phyloP scores from a whole-genome alignment of 2,888 invertebrate species.

The Trypoxylon attenuatum region DNA sequence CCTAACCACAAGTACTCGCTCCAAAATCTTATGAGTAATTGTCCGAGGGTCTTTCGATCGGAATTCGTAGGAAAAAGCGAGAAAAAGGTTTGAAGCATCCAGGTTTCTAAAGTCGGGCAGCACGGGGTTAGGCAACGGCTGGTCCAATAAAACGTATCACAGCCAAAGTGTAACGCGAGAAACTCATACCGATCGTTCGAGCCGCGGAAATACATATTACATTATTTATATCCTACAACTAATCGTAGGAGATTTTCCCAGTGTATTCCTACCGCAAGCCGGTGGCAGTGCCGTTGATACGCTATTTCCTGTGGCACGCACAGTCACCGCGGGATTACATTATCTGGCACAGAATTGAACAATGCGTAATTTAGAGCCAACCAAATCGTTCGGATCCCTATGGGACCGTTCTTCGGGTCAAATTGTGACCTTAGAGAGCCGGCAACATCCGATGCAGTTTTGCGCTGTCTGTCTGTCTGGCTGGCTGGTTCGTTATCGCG shows the following conservation, averaged over 20 bases:
- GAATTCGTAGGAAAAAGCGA: conserved; percentile 10
- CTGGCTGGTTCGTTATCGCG: conserved; percentile 25
- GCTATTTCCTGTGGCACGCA: conserved; percentile 40
- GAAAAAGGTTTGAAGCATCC: conserved; percentile 24
- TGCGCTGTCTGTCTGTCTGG: too few species aligned
- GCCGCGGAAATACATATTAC: too few species aligned
- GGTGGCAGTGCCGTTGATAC: conserved; percentile 11
- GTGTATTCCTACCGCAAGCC: background rate
- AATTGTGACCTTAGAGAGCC: background rate
- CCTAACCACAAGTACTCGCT: conserved; percentile 50
- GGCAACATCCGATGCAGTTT: too few species aligned
- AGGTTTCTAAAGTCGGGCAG: conserved; percentile 1
- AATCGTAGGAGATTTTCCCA: background rate
- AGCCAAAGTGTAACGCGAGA: conserved; percentile 33
- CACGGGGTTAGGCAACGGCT: conserved; percentile 29
- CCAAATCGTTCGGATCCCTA: conserved; percentile 6
- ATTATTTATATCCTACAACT: too few species aligned
- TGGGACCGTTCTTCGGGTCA: background rate
- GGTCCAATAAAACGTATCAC: conserved; percentile 52
- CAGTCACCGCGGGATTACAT: conserved; percentile 32
- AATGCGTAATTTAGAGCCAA: conserved; percentile 27
- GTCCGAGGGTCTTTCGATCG: conserved; percentile 37
- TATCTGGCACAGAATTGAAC: background rate
- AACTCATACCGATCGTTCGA: conserved; percentile 14
- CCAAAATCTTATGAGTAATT: conserved; percentile 52